phyloP scores from a whole-genome alignment of 1,140 invertebrate genomes.

The Acromyrmex charruanus region DNA sequence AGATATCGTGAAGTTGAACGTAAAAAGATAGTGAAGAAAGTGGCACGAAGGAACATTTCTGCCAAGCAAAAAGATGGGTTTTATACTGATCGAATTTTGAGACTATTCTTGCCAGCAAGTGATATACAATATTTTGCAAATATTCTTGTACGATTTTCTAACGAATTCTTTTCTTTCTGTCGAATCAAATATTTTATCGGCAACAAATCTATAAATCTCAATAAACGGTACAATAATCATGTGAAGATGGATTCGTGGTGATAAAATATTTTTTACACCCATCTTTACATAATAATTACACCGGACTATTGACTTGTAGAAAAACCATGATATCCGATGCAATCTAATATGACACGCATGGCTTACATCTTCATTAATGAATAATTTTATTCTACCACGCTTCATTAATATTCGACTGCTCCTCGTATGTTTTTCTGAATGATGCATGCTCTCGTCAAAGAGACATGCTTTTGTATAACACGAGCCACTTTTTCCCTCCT shows the following conservation, averaged over 20 bases:
- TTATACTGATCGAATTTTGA: neutral
- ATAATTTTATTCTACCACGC: neutral
- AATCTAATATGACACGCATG: neutral
- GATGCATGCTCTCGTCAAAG: neutral
- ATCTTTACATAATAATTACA: too few relatives aligned
- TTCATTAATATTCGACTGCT: conserved; percentile 32
- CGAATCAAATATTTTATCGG: neutral
- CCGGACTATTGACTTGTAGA: too few relatives aligned
- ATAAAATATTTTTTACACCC: too few relatives aligned
- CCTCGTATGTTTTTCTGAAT: conserved; percentile 16
- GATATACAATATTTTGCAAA: neutral
- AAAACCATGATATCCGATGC: neutral
- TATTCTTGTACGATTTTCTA: neutral
- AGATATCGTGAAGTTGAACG: neutral
- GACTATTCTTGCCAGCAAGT: neutral
- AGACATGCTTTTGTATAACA: neutral
- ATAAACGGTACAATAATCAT: too few relatives aligned
- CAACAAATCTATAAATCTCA: too few relatives aligned
- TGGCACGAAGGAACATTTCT: neutral
- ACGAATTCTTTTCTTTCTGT: neutral
- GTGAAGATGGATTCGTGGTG: neutral
- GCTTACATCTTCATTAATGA: conserved; percentile 4
- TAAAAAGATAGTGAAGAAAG: neutral
- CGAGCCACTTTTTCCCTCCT: neutral
- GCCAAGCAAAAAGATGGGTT: neutral